Conservation (phyloP, 2,797 vertebrate species). For the Sylvia borin region DNA sequence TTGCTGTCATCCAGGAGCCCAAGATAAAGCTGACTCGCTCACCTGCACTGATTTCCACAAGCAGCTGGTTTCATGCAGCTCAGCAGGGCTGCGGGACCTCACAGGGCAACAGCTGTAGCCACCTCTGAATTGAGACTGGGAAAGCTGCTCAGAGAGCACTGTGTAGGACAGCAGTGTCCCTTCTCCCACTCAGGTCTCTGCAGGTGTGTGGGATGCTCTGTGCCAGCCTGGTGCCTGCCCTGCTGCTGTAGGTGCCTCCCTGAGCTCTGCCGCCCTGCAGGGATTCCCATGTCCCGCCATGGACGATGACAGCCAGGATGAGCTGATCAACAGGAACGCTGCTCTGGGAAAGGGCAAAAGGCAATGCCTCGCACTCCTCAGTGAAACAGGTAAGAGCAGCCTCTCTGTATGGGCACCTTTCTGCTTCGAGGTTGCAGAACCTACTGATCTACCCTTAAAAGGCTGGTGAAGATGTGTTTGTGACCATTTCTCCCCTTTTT, state of each 20-base stretch:
- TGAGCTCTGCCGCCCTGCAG: neutral
- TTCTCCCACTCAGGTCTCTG: accelerated
- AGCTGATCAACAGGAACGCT: constrained; percentile 83
- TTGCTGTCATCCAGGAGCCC: neutral
- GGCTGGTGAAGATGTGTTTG: neutral
- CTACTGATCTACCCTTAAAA: neutral
- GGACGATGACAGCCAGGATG: constrained; percentile 95
- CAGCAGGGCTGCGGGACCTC: neutral
- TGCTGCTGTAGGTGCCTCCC: neutral
- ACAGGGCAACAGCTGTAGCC: accelerated
- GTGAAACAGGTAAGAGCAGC: constrained; percentile 75
- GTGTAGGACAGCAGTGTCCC: neutral
- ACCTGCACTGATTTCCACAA: neutral
- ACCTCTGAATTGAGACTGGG: neutral
- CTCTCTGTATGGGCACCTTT: accelerated
- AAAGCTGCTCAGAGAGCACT: accelerated
- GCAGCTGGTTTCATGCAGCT: neutral
- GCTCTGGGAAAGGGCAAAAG: constrained; percentile 79
- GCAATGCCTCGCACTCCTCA: constrained; percentile 51
- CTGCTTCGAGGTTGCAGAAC: neutral
- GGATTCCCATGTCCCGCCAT: constrained; percentile 84
- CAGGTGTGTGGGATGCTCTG: accelerated
- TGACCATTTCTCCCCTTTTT: neutral
- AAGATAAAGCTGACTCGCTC: neutral
- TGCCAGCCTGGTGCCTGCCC: neutral